Evolutionary conservation across 2,888 invertebrate genomes (phyloP), one percentile per base, ranked within the genome.

Genomic region (Meteorus cinctellus): DNA sequence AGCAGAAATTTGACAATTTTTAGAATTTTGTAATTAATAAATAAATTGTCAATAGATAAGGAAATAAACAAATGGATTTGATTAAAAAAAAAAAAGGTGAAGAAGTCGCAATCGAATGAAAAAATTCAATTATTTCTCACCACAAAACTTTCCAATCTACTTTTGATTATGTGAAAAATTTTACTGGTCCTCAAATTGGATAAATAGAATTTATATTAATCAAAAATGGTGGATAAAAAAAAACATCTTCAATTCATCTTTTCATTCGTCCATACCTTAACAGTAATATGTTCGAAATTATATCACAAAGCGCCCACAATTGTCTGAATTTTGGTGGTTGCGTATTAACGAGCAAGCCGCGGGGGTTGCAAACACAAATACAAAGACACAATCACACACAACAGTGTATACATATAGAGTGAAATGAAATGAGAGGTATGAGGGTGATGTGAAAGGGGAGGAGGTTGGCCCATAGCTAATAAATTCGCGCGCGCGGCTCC

Each of bases 401-500:
- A 6, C n/a, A 48, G 66, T 41, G 65, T 36, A 66, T 55, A 19
- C 55, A 55, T 16, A 73, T 51, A 34, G 66, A 72, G 60, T 19
- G 34, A 60, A 67, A 69, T 63, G 55, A 62, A 60, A 16, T 24
- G 65, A 36, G n/a, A 29, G 65, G 65, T 72, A 71, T 74, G 74
- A 74, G 76, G 80, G 76, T 70, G 51, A 76, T 72, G 72, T 74
- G 71, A 68, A 72, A 75, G 76, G 76, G 63, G 75, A 74, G 78
- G 78, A 76, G 77, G 77, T 36, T 79, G 80, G 77, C 79, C 79
- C 81, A 84, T 80, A 82, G 82, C 85, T 86, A 87, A 88, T 88
- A 88, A 88, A 88, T 88, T 87, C 85, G 85, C 82, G 82, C 85
- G 85, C 82, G 82, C 81, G 85, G 84, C 82, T 84, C 86, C 82